Percentiles rank a stretch among this genome's conserved stretches.
Evolutionary conservation across 1,140 invertebrate species (phyloP).

Genomic region (Rhynchophorus ferrugineus): DNA sequence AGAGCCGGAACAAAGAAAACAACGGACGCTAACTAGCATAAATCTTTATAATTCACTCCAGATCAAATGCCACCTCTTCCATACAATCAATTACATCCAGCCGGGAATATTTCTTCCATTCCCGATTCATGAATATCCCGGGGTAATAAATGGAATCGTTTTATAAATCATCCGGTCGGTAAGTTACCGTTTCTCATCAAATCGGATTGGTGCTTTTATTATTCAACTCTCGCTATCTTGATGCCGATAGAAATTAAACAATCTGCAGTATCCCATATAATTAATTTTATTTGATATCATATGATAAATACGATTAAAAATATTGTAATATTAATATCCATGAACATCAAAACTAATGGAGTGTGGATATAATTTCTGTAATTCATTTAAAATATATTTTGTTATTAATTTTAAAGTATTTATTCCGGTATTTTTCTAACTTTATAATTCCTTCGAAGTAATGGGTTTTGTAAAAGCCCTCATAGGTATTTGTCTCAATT

Average conservation of each 20-base stretch:
- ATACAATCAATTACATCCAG: conserved; percentile 6
- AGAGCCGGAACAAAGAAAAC: neutral
- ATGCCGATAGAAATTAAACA: neutral
- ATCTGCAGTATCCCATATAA: too few relatives aligned
- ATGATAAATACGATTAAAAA: too few relatives aligned
- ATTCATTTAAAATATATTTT: too few relatives aligned
- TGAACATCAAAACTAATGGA: too few relatives aligned
- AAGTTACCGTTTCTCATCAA: neutral
- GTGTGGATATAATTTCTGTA: too few relatives aligned
- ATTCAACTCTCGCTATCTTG: neutral
- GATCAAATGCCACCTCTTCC: conserved; percentile 4
- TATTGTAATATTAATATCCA: too few relatives aligned
- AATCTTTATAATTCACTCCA: neutral
- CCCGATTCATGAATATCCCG: conserved; percentile 6
- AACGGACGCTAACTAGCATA: neutral
- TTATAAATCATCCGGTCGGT: conserved; percentile 5
- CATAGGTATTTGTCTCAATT: too few relatives aligned
- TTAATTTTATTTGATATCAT: too few relatives aligned
- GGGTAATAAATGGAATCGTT: conserved; percentile 5
- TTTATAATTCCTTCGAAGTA: too few relatives aligned
- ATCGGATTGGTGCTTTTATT: conserved; percentile 5
- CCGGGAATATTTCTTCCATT: neutral
- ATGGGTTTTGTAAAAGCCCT: too few relatives aligned
- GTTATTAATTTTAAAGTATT: too few relatives aligned
- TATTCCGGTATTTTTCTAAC: too few relatives aligned